Evolutionary conservation across 2,113 vertebrate species (phyloP), one percentile per base, ranked within the genome.

Genomic region (Grallaria varia): DNA sequence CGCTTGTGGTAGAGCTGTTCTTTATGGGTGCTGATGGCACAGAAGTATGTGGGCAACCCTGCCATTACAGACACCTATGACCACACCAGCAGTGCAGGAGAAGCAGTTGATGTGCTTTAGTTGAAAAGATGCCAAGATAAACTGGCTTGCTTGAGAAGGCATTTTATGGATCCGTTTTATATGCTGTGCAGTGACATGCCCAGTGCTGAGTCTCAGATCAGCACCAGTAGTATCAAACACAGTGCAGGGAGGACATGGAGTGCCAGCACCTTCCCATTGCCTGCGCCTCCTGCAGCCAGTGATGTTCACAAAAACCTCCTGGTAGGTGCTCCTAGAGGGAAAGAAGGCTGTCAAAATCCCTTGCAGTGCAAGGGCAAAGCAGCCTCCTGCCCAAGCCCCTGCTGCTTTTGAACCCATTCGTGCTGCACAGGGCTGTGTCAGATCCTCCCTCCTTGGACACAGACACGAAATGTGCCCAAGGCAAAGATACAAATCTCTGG

Each of bases 11-110:
- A 37, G 19, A 85, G 13, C 24, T 8, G 56, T 93, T 76, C 40
- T 52, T 18, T 25, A 4, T 18, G 21, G 53, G 25, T 45, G 62
- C 39, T 63, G n/a, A 33, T 17, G 68, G 39, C 37, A 73, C 85
- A 24, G 12, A 37, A 22, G 14, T 5, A 1, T 27, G 35, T 45
- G 44, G 44, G 39, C 44, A 88, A 2, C 55, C 14, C 47, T 63
- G 35, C 25, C 4, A 1, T 28, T 68, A 22, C 40, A 72, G 55
- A 39, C 10, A 8, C 0, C 1, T 16, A 11, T 17, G 25, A 47
- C 22, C 53, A 37, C 30, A 79, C 5, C 44, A 44, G 39, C 28
- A 21, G 39, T 1, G 12, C 5, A 28, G 18, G 12, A 78, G 45
- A 64, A 64, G n/a, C 24, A 58, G 44, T 8, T 47, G 49, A 72